These are phyloP conservation scores for Forbesichthys agassizii DNA, from an alignment of 2,113 vertebrate species.

Conservation along the genomic window DNA sequence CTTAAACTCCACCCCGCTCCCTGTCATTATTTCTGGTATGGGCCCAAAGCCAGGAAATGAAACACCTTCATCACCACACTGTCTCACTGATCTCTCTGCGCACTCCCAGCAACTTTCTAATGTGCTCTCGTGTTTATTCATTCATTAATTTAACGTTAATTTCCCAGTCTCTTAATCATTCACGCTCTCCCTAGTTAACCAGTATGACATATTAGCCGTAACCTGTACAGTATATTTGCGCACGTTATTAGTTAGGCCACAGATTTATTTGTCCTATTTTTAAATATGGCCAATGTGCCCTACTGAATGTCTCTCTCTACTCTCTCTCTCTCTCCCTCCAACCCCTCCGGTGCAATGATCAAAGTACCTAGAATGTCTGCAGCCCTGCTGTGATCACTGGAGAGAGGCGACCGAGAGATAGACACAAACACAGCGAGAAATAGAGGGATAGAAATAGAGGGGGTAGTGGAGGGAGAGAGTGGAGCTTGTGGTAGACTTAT, in stretches of 20 bases:
- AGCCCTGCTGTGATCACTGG: slow-evolving; percentile 68
- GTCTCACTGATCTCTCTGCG: neutral
- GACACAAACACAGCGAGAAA: slow-evolving; percentile 8
- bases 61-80: neutral
- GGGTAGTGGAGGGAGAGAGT: slow-evolving; percentile 11
- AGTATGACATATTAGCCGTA: too few species aligned
- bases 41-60: too few species aligned
- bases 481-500: slow-evolving; percentile 3
- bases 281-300: slow-evolving; percentile 33
- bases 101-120: neutral
- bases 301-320: slow-evolving; percentile 30
- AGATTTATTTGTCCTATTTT: slow-evolving; percentile 36
- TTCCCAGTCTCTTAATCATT: too few species aligned
- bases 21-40: too few species aligned
- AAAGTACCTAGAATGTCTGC: slow-evolving; percentile 69
- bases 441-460: slow-evolving; percentile 9
- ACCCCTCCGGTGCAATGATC: slow-evolving; percentile 61
- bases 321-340: slow-evolving; percentile 19
- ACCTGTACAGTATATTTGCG: neutral
- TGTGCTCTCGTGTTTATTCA: slow-evolving; percentile 3
- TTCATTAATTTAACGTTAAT: neutral
- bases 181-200: too few species aligned
- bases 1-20: too few species aligned
- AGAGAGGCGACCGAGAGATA: slow-evolving; percentile 73
- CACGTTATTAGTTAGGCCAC: too few species aligned